Evolutionary conservation across 2,113 vertebrate species (phyloP), one percentile per base, ranked within the genome.

Genomic region (Tachycineta bicolor): DNA sequence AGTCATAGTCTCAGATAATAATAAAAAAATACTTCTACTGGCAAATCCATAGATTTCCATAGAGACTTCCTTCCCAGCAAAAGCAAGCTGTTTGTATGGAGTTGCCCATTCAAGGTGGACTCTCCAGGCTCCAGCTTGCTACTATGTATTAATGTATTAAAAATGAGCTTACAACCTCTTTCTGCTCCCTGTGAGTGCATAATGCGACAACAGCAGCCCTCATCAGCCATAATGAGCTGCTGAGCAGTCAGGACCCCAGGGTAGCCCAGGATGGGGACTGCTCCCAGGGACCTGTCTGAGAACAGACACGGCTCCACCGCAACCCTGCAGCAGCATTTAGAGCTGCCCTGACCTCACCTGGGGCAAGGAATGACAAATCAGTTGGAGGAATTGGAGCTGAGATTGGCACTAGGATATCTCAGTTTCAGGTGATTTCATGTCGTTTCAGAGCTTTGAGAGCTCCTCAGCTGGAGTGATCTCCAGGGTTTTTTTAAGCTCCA

Each of bases 221-320:
- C 1, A 1, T 17, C 44, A 33, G 12, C 22, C 6, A 0, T 3
- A 2, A 5, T 0, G 0, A 15, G 8, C 14, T 60, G 21, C 28
- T 59, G 59, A 83, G 49, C 31, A 8, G 17, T 9, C 8, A 4
- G 13, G 25, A 25, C 4, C 3, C 3, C 9, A 20, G 58, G 14
- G 10, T 3, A 7, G n/a, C 6, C 3, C 2, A 0, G 1, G 1
- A 0, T 9, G 37, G 26, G 33, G 12, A 2, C 10, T 21, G 22
- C 44, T 17, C 11, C 20, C 17, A 23, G 82, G 83, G 8, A 29
- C 4, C 7, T 17, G 21, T 1, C 19, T 65, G 60, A 25, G 43
- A 59, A 7, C 1, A 20, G 11, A 2, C 16, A 17, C 1, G 3
- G 10, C 13, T 12, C 33, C 12, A 4, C 11, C 14, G 14, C 21